Base-by-base conservation (phyloP, 2,797 vertebrate genomes). In the Danio albolineatus region DNA sequence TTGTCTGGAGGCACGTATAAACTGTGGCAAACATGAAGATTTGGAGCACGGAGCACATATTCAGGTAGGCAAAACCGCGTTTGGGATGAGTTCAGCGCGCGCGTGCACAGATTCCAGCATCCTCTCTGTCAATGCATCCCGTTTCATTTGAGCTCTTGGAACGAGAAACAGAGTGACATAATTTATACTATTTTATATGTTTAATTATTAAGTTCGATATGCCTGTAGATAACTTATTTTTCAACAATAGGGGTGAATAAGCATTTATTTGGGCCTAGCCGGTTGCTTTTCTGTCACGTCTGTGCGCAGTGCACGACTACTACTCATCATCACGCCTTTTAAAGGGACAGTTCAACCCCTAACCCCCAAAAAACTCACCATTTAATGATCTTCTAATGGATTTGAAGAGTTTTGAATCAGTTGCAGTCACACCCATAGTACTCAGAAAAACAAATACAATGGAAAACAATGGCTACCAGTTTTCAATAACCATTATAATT, bases 1-100 rank as follows among this genome's bases (percentile, higher is more conserved):
- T 49, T 21, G 10, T 57, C 48, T 65, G 36, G 41, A 61, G 4
- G 64, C 14, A 75, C 43, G 41, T 57, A 13, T 10, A 19, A 16
- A 46, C 16, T 53, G 19, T 21, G 59, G 48, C 64, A 91, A 72
- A 85, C 41, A 95, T 95, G 94, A 95, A 92, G 91, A 92, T 95
- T n/a, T 95, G 94, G 94, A 94, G 92, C 89, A 94, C 94, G 53
- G 93, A 95, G 1, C 94, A 95, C 86, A 89, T 92, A 82, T 95
- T 95, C 92, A 93, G 94, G 94, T 95, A 76, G 36, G 86, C 9
- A 10, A 71, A 54, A n/a, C 12, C 41, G 51, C 57, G 21, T 46
- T 36, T 7, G 7, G 19, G 14, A 38, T 7, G 38, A 38, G 56
- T 9, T 38, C 10, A 64, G 60, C 46, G 21, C 48, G 51, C 19